These are phyloP conservation scores for Odontothrips loti DNA, from an alignment of 2,888 invertebrate species.

Conservation along the genomic window DNA sequence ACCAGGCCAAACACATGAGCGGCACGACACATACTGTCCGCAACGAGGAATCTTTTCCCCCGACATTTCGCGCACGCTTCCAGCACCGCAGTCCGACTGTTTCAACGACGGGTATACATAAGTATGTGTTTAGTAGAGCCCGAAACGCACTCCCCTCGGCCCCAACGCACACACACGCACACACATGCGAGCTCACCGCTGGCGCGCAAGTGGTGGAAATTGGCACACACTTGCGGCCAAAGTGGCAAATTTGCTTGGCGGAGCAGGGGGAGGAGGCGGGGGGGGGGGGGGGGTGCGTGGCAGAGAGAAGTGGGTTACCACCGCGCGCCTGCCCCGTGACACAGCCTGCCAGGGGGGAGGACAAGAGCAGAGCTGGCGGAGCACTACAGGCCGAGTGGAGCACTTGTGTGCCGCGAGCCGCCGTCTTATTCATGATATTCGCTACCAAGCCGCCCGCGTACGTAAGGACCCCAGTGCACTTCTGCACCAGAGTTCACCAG, in stretches of 20 bases:
- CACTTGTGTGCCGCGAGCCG: too few species aligned
- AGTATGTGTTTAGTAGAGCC: too few species aligned
- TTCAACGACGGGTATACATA: neutral
- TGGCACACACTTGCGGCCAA: conserved; percentile 19
- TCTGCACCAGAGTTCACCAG: too few species aligned
- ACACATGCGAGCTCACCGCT: neutral
- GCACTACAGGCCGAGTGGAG: too few species aligned
- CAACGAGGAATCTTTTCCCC: too few species aligned
- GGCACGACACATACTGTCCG: too few species aligned
- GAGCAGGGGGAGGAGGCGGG: neutral
- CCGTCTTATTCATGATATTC: too few species aligned
- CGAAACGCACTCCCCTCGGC: neutral
- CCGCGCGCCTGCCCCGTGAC: too few species aligned
- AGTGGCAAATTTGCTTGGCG: conserved; percentile 20
- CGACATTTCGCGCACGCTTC: neutral
- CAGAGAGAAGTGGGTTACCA: neutral
- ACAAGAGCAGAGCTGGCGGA: neutral
- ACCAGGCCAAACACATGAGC: too few species aligned
- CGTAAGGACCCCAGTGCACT: neutral
- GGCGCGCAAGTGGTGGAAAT: neutral
- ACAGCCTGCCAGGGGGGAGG: neutral
- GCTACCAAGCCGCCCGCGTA: too few species aligned
- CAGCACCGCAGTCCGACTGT: neutral
- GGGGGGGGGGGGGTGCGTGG: neutral
- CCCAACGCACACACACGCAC: neutral